Evolutionary conservation across 2,113 vertebrate genomes (phyloP), one percentile per base, ranked within the genome.

Genomic region (Semnornis frantzii): DNA sequence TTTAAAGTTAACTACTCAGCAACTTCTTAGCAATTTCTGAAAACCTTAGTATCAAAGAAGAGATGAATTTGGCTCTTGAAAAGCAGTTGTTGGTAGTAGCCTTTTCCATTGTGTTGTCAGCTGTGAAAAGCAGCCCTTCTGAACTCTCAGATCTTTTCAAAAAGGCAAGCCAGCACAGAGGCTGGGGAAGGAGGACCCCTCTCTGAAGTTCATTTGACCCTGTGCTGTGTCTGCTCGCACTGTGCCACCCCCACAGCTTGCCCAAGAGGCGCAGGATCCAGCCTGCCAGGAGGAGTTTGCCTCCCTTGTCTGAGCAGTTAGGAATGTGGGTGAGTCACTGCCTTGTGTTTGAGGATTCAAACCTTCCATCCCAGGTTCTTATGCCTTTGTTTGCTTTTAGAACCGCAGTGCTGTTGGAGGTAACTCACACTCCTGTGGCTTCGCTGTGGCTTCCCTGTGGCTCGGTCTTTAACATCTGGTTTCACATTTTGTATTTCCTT

Each of bases 241-340:
- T 3, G 10, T 42, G 64, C 77, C 44, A 57, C 58, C 34, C 27
- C 50, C 21, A 18, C 6, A 2, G 27, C 30, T 78, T 8, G 25
- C 64, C 65, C 85, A 27, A 28, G 80, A 79, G 2, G 25, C 2
- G 1, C 82, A 84, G 90, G 63, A 78, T 85, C 54, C 5, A 4
- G 46, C 63, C 23, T 78, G 72, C 58, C 79, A 13, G 70, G 85
- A 82, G 71, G 46, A 91, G 16, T 77, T 94, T 70, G n/a, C 62
- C 58, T 94, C 33, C 58, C 39, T 46, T 71, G 54, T 84, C 65
- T 50, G 73, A 34, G 77, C 65, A 70, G 58, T 65, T 25, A 24
- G 88, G 94, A 96, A 92, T 82, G 85, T 81, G 93, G 54, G 39
- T 84, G 91, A 97, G 90, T 90, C 79, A 65, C 69, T 81, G 95